Base-by-base conservation (phyloP, 2,113 vertebrate genomes). In the Podiceps cristatus region DNA sequence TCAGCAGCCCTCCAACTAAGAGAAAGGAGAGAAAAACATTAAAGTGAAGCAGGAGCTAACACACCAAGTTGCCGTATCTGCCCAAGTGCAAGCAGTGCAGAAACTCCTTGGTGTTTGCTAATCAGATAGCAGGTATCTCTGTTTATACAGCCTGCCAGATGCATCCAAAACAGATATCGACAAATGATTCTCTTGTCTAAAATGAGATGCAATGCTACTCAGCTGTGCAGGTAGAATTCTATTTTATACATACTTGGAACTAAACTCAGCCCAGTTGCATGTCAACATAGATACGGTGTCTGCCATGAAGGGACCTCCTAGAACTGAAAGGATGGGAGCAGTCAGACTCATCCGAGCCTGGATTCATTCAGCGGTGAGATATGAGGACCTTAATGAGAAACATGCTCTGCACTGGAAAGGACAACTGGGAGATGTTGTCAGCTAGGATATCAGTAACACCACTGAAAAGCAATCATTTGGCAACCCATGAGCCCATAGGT, bases 1-100 rank as follows among this genome's bases (percentile, higher is more conserved):
- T 95, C 64, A 98, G 24, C 52, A 97, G 81, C 24, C 94, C 88
- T 49, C 94, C 96, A 86, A 12, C 95, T 96, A 76, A 5, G 29
- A 96, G 69, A 81, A 90, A 60, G 77, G 35, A 88, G 60, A 76
- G 23, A 18, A 55, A 66, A 58, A 23, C 29, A 27, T 18, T 35
- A 6, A 27, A 82, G 55, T 18, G 60, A 69, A 94, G 40, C 59
- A 84, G 33, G 49, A 80, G 25, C 73, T 78, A 76, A 58, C 24
- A 67, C 40, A 72, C 3, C 13, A 52, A 50, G 24, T 64, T 59
- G 53, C 17, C 2, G 9, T 25, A 66, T 37, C 86, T 58, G n/a
- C n/a, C 17, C 2, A 2, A 69, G 24, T 2, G 47, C 63, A 62
- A 33, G 47, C 25, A 53, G 58, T 11, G 19, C 53, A 68, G 71